Conservation (phyloP, 2,113 vertebrate genomes). For the Theristicus caerulescens region DNA sequence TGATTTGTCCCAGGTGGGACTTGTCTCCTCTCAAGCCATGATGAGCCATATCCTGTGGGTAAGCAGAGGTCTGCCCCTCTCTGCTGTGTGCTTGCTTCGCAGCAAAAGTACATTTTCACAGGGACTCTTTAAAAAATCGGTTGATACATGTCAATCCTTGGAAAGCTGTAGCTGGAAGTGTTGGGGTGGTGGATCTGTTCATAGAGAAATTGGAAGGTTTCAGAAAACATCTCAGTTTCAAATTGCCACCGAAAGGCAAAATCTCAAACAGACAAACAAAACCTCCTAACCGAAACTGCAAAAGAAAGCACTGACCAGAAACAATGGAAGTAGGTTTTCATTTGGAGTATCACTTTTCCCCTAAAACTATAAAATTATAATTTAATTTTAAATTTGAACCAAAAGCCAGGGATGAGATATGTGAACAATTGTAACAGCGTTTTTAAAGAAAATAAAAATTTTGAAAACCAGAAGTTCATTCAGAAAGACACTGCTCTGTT, state of each 20-base stretch:
- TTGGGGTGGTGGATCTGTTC: background rate
- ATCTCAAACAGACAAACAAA: background rate
- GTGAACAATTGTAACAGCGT: background rate
- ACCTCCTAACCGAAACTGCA: background rate
- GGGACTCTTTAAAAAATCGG: background rate
- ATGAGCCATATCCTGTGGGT: background rate
- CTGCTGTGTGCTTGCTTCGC: rapidly evolving
- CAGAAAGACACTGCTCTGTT: background rate
- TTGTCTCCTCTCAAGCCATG: background rate
- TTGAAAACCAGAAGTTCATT: background rate
- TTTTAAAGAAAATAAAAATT: background rate
- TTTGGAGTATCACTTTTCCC: background rate
- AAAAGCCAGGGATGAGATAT: background rate
- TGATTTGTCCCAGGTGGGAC: background rate
- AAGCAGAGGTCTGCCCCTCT: background rate
- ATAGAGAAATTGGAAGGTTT: background rate
- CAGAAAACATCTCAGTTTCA: background rate
- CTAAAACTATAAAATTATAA: background rate
- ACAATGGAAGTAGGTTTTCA: background rate
- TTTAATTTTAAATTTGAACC: background rate
- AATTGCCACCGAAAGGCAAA: background rate
- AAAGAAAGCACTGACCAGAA: background rate
- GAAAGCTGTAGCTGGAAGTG: background rate
- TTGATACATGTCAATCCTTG: background rate
- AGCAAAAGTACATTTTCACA: background rate